Evolutionary conservation across 2,797 vertebrate species (phyloP), one percentile per base, ranked within the genome.

Genomic region (Acipenser oxyrinchus): DNA sequence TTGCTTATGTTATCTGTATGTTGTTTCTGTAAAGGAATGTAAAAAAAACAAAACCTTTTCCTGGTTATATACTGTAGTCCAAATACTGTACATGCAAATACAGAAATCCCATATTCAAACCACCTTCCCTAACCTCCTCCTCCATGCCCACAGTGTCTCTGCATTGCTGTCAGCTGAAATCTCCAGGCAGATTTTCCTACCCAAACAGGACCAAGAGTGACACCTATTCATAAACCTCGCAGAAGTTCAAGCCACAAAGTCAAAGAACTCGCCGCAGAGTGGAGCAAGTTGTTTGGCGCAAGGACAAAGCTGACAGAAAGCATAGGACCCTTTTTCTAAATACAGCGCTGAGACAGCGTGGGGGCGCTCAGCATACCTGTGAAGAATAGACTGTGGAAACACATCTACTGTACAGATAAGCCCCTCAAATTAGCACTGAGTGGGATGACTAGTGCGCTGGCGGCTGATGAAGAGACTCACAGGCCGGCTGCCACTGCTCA

Each of bases 321-420:
- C 85, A 87, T 74, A 80, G 84, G 77, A 77, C 77, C 64, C 72
- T 69, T 72, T 65, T 65, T 66, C 83, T 75, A 79, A 79, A 55
- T 83, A 69, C 63, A 10, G 23, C 23, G 23, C 2, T 6, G 1
- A 83, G 85, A 84, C 84, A 80, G 83, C 75, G 60, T 7, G 84
- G 83, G 81, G 81, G 78, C 84, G 71, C 70, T 67, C 79, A 80
- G 78, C 67, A 76, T 60, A 2, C 69, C 74, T 50, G 66, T 93
- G 93, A 96, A 90, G 86, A 87, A 95, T 91, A 82, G 86, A 76
- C 80, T 67, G 77, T 70, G 78, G 67, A 74, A 82, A 82, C 77
- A 81, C 87, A 90, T 88, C 86, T 84, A 83, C 89, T 82, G 84
- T 83, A 89, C 90, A 92, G 92, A 93, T 91, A 93, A 93, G 88